Evolutionary conservation across 2,113 vertebrate species (phyloP), one percentile per base, ranked within the genome.

Genomic region (Corythaixoides concolor): DNA sequence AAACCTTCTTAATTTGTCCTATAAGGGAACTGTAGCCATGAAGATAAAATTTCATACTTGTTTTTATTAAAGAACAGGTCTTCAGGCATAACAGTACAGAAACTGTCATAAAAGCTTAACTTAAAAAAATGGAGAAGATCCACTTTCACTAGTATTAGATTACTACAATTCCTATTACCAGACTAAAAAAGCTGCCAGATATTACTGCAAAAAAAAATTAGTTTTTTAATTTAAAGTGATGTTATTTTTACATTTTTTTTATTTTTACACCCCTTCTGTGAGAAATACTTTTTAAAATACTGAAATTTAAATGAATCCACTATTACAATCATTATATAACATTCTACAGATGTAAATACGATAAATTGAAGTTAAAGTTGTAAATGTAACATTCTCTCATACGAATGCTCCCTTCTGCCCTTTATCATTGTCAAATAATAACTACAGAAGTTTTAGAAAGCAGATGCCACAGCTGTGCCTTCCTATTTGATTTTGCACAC

Each of bases 131-230:
- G 0, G 21, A 53, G 62, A 88, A 75, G 11, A 23, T 47, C 73
- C 30, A 23, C 30, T 74, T 77, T 90, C 28, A 58, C 19, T 55
- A 15, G 8, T 37, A n/a, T 66, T 85, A 62, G 32, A 39, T 47
- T 43, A 88, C 4, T 19, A 28, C 24, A 80, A 24, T 62, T 52
- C 16, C 33, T 53, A 33, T 22, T 81, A 47, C 70, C 14, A 78
- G 56, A 52, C 27, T 50, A 67, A 91, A 91, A 75, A 32, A 18
- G 5, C 15, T 58, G 10, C 24, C 35, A 89, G 21, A 59, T 14
- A 33, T 23, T 64, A 35, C 22, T 39, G 17, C 2, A 49, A 69
- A 50, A 52, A 32, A 69, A 26, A 4, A 0, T 0, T 0, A 39
- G 3, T 0, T 11, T 66, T 69, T 37, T 21, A 28, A 56, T 56